A percentile compares a stretch with the other conserved stretches of the same genome.
These are phyloP conservation scores for Hydropsyche betteni DNA, from an alignment of 2,888 invertebrate genomes.

Conservation along the genomic window DNA sequence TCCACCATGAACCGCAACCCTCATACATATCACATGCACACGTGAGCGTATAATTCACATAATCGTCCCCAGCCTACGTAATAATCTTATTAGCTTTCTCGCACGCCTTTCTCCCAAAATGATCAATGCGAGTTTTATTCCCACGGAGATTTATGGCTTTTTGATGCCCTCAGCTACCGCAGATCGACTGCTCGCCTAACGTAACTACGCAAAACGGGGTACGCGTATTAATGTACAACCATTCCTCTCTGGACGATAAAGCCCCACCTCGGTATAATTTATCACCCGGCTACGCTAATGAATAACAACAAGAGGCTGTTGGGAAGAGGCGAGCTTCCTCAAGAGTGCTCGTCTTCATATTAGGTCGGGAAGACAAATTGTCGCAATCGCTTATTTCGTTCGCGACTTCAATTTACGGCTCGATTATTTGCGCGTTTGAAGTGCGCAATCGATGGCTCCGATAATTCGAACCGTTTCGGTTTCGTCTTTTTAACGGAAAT, in stretches of 20 bases:
- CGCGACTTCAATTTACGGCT: constrained; percentile 15
- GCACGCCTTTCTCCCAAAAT: not conserved
- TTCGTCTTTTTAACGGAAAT: no score
- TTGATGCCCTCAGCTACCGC: not conserved
- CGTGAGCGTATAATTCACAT: no score
- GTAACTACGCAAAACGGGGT: constrained; percentile 5
- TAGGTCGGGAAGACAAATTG: constrained; percentile 27
- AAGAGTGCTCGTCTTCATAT: constrained; percentile 20
- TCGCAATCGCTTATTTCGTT: constrained; percentile 25
- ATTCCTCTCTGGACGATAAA: constrained; percentile 19
- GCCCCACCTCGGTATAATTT: constrained; percentile 21
- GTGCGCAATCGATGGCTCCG: no score
- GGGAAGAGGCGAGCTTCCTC: not conserved
- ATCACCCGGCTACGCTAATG: constrained; percentile 30
- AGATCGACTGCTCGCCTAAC: not conserved
- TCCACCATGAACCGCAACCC: no score
- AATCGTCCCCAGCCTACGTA: not conserved
- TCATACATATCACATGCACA: no score
- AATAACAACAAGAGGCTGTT: constrained; percentile 6
- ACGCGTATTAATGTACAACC: constrained; percentile 16
- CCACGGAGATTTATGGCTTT: constrained; percentile 16
- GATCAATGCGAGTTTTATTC: constrained; percentile 26
- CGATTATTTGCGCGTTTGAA: no score
- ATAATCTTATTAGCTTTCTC: constrained; percentile 15
- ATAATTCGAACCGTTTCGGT: no score